Conservation (phyloP, 2,888 invertebrate species). For the Meandrusa payeni region DNA sequence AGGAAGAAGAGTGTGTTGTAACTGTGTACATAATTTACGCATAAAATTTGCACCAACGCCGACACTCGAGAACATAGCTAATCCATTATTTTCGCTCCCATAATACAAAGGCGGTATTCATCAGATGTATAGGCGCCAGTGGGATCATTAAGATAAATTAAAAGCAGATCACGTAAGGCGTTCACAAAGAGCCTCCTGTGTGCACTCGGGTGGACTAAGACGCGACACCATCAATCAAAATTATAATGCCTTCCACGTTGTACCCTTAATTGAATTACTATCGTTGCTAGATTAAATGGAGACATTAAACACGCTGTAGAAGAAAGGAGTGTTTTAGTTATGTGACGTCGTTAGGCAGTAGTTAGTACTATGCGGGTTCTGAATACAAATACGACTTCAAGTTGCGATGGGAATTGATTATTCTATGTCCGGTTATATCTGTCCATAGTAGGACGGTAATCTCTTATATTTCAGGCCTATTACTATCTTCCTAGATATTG, state of each 20-base stretch:
- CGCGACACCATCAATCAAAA: slow-evolving; percentile 19
- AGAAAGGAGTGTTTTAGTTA: too few relatives aligned
- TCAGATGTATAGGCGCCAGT: slow-evolving; percentile 37
- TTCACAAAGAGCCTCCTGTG: slow-evolving; percentile 15
- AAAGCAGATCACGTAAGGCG: slow-evolving; percentile 44
- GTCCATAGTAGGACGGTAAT: too few relatives aligned
- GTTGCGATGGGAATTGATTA: too few relatives aligned
- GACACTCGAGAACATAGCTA: slow-evolving; percentile 2
- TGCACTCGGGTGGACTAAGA: slow-evolving; percentile 14
- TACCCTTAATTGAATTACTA: slow-evolving; percentile 21
- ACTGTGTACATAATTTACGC: neutral
- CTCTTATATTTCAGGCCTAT: too few relatives aligned
- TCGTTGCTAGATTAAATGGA: slow-evolving; percentile 10
- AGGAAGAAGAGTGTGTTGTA: neutral
- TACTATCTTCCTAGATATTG: too few relatives aligned
- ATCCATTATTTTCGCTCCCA: slow-evolving; percentile 17
- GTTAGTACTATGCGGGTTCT: too few relatives aligned
- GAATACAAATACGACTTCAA: too few relatives aligned
- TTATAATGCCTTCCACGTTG: slow-evolving; percentile 19
- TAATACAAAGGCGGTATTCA: slow-evolving; percentile 35
- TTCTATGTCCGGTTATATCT: too few relatives aligned
- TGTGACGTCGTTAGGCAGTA: too few relatives aligned
- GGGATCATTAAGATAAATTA: slow-evolving; percentile 52
- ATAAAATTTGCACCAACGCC: slow-evolving; percentile 6
- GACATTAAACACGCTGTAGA: slow-evolving; percentile 6